Evolutionary conservation across 2,113 vertebrate genomes (phyloP), one percentile per base, ranked within the genome.

Genomic region (Phasianus colchicus): DNA sequence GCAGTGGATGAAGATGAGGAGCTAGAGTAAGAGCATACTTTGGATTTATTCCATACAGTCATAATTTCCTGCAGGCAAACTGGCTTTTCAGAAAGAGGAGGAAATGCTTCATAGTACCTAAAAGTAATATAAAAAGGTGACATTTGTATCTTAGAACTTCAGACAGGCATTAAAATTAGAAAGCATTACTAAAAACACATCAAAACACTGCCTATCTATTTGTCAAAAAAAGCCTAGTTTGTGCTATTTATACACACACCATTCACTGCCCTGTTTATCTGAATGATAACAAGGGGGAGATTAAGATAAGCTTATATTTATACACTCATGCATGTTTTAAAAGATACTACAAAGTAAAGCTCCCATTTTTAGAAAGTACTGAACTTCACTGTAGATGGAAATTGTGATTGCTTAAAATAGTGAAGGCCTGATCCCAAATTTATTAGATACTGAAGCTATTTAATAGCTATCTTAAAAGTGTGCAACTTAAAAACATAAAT

Each of bases 31-130:
- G 99, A 97, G 70, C 98, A 98, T 90, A 98, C 98, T 97, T 99
- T 99, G 76, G 99, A 98, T 97, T 99, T 99, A 98, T 99, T 99
- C 99, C 99, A 99, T 96, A 99, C 99, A 5, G 99, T 99, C 99
- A 99, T 99, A 89, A 99, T 99, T 98, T 99, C 99, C 96, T 99
- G 99, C 96, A 99, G 98, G 98, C 99, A 99, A 97, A 99, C 99
- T 69, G 99, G 97, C 95, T 99, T 99, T 96, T 99, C 99, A 71
- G 99, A 99, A 92, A 99, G 98, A 91, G 99, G 99, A 96, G 99
- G 99, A 97, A 99, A 99, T 36, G 99, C 99, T 98, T 99, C 99
- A 92, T 99, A 99, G 97, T 99, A 99, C 99, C 99, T 99, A 95
- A 55, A 96, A 77, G 27, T 6, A 92, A 89, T 82, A 85, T 22